A percentile compares a stretch with the other conserved stretches of the same genome.
Conservation (phyloP, 2,113 vertebrate genomes). For the Cyprinodon variegatus region DNA sequence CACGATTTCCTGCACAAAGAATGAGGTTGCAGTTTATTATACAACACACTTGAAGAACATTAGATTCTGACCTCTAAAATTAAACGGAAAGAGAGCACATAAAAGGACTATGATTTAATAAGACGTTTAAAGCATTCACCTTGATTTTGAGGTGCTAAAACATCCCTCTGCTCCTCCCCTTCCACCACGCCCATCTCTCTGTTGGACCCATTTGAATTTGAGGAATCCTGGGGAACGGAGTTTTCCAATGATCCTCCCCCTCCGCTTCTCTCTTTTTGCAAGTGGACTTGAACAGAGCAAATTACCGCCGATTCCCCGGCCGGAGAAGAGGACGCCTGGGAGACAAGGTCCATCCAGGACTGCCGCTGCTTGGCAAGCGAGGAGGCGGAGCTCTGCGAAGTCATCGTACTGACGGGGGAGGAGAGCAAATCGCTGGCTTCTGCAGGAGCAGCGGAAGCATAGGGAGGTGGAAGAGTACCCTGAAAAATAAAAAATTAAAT, state of each 20-base stretch:
- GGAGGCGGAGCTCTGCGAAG: constrained; percentile 80
- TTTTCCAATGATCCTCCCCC: constrained; percentile 48
- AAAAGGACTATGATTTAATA: background rate
- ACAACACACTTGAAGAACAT: background rate
- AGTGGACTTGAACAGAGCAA: constrained; percentile 79
- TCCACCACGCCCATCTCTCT: constrained; percentile 34
- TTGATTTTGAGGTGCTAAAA: constrained; percentile 12
- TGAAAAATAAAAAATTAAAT: constrained; percentile 29
- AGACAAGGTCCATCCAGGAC: constrained; percentile 84
- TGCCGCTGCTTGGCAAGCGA: constrained; percentile 83
- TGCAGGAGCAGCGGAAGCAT: constrained; percentile 78
- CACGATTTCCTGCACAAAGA: constrained; percentile 41
- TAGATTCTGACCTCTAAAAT: background rate
- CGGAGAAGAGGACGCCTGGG: constrained; percentile 60
- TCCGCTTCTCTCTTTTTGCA: constrained; percentile 23
- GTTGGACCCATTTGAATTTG: constrained; percentile 38
- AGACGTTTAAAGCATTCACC: constrained; percentile 33
- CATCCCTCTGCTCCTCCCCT: constrained; percentile 42
- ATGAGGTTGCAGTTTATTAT: background rate
- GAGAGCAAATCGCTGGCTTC: constrained; percentile 83
- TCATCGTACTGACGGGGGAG: constrained; percentile 82
- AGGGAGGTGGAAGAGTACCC: constrained; percentile 80
- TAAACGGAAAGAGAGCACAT: background rate
- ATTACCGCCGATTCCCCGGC: constrained; percentile 71
- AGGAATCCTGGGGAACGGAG: constrained; percentile 47